Percentiles rank a stretch among this genome's conserved stretches.
phyloP scores from a whole-genome alignment of 2,888 invertebrate species.

The Mimachlamys varia region DNA sequence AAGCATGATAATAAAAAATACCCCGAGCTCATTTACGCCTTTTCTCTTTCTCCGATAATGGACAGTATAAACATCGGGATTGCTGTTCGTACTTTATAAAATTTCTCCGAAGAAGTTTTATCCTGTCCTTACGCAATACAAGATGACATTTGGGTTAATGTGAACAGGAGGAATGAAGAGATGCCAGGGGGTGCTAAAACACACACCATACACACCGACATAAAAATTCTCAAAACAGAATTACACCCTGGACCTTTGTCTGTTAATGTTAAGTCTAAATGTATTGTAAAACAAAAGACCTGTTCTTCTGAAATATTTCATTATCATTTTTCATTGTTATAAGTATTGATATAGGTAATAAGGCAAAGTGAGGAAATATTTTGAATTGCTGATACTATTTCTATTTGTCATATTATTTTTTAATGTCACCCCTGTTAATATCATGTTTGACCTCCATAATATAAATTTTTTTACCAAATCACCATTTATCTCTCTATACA shows the following conservation, averaged over 20 bases:
- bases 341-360: background rate
- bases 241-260: background rate
- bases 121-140: background rate
- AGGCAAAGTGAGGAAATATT: background rate
- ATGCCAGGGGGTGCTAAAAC: background rate
- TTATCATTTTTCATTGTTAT: background rate
- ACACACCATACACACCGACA: background rate
- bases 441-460: too few relatives aligned
- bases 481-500: too few relatives aligned
- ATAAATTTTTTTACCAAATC: too few relatives aligned
- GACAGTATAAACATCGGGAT: constrained; percentile 2
- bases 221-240: background rate
- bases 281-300: background rate
- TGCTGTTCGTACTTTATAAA: background rate
- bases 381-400: background rate
- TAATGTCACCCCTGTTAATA: too few relatives aligned
- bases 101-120: background rate
- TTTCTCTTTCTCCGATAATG: constrained; percentile 7
- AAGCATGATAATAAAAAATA: constrained; percentile 15
- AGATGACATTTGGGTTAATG: constrained; percentile 2
- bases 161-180: background rate
- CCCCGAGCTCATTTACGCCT: constrained; percentile 11
- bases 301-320: background rate
- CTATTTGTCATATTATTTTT: too few relatives aligned
- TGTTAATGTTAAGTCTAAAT: background rate